Evolutionary conservation across 2,113 vertebrate genomes (phyloP), one percentile per base, ranked within the genome.

Genomic region (Elgaria multicarinata): DNA sequence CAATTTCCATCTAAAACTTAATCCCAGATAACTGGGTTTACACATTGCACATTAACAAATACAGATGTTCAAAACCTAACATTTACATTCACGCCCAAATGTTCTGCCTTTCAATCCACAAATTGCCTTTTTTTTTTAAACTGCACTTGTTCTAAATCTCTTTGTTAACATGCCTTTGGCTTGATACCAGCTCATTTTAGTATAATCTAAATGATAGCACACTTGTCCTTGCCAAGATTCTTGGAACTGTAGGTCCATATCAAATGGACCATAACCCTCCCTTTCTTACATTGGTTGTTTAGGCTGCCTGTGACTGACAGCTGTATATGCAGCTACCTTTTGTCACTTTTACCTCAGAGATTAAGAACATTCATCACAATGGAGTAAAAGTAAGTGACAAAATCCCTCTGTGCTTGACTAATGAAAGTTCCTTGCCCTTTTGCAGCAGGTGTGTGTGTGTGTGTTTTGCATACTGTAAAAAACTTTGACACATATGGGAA

Each of bases 41-140:
- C 42, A 78, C 42, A 79, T 86, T 84, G 71, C 84, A 88, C 91
- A 76, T 83, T n/a, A 94, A 92, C 90, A 93, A 83, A 62, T 87
- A 86, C 92, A 94, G 91, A 55, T 92, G 89, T 90, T 93, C 10
- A 88, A 89, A 93, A 93, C 42, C 72, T 31, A 87, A 22, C 10
- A 31, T 85, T 91, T 92, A 24, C 89, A 85, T 79, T 93, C 91
- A 58, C 53, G 79, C 36, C 39, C 82, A 33, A n/a, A 72, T 80
- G 39, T 66, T 46, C 42, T 14, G 39, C 36, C 31, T 91, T 93
- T 93, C 84, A 87, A 20, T 58, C 55, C 86, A 86, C 8, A 69
- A 80, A 42, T 64, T 93, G 89, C 0, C 71, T 36, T 90, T 92
- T 82, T 92, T 82, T 88, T 92, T 87, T 22, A 62, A 62, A 81